Evolutionary conservation across 2,888 invertebrate species (phyloP).

Genomic region (Philaethria dido): DNA sequence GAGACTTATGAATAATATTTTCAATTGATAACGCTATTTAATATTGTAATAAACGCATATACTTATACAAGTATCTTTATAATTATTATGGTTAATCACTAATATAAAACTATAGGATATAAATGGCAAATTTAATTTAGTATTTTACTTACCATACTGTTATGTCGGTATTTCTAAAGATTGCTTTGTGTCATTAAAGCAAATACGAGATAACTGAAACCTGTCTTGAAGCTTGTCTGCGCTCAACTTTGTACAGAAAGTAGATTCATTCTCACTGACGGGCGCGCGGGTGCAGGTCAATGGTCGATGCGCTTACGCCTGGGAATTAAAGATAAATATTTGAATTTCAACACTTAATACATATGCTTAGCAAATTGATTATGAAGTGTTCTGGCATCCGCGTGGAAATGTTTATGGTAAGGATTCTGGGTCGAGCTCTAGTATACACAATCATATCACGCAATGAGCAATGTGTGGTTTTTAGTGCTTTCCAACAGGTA

Average conservation of each 20-base stretch:
- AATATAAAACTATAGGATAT: no score
- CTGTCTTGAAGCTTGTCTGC: conserved; percentile 35
- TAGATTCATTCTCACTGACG: conserved; percentile 62
- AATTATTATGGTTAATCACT: no score
- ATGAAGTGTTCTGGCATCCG: conserved; percentile 63
- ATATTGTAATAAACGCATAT: no score
- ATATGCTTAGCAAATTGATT: conserved; percentile 81
- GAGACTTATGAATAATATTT: not conserved
- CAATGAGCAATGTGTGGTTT: conserved; percentile 23
- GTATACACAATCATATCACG: conserved; percentile 33
- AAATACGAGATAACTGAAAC: conserved; percentile 16
- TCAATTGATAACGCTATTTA: no score
- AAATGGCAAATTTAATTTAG: not conserved
- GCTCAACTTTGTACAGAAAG: conserved; percentile 55
- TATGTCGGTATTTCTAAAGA: not conserved
- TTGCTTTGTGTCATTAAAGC: not conserved
- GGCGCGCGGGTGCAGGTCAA: conserved; percentile 71
- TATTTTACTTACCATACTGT: not conserved
- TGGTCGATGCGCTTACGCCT: conserved; percentile 75
- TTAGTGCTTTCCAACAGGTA: conserved; percentile 21
- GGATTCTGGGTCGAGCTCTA: conserved; percentile 54
- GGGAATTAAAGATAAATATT: conserved; percentile 82
- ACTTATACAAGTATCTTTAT: no score
- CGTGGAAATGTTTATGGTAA: conserved; percentile 60
- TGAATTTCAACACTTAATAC: conserved; percentile 82